Base-by-base conservation (phyloP, 1,140 invertebrate species). In the Platyscapa corneri region DNA sequence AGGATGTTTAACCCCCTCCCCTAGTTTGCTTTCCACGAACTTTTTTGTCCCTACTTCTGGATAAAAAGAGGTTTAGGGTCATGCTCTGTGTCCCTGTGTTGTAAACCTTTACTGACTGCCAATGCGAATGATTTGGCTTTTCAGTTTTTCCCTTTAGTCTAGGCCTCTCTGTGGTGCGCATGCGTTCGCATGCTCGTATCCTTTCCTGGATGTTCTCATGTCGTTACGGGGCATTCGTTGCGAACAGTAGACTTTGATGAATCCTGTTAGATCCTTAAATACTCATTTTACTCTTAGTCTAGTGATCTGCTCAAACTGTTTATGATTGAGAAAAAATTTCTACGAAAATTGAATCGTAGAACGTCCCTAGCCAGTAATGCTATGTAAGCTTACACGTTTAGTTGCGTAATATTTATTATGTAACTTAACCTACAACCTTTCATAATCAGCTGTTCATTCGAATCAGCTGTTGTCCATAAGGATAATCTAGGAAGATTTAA, bases 401-500 rank as follows among this genome's bases (percentile, higher is more conserved):
- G 3, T 74, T 42, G 37, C 37, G 20, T 74, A 74, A 74, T 74
- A 74, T 74, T 74, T 74, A 74, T 74, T 74, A 27, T 10, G 70
- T n/a, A 42, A 74, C 70, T 74, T 42, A n/a, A 74, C 70, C 70
- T 42, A 6, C 70, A 42, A 74, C 70, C 70, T 74, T 42, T 23
- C 6, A 0, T 74, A 42, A n/a, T 74, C 70, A 74, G 70, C 70
- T 74, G 70, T 74, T 74, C 70, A 39, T 74, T 74, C 37, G 18
- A 18, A n/a, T 74, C 70, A 74, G 70, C 70, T 74, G 70, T 74
- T 74, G 20, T 18, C 18, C 18, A 37, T 20, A 34, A 23, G 18
- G 16, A 70, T 70, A 0, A 7, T 37, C 18, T 70, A 70, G 32
- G 18, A 34, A 37, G 16, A 5, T 70, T 20, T 14, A 5, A 37